phyloP scores from a whole-genome alignment of 1,140 invertebrate genomes.

The Trichomalopsis sarcophagae region DNA sequence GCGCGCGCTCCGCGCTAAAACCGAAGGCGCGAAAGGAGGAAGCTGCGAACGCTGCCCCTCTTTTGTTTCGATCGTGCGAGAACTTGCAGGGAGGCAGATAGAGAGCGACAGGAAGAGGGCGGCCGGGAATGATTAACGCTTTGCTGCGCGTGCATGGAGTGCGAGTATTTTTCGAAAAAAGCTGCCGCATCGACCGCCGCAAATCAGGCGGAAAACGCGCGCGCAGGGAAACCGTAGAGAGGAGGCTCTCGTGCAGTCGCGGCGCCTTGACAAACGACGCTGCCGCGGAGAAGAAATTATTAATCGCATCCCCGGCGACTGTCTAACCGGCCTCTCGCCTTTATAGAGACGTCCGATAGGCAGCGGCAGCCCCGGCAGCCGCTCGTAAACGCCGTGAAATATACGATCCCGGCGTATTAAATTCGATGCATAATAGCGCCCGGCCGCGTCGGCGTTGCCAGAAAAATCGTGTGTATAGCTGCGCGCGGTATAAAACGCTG shows the following conservation, averaged over 20 bases:
- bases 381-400: constrained; percentile 43
- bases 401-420: constrained; percentile 45
- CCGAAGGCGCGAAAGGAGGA: constrained; percentile 3
- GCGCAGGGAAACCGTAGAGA: background rate
- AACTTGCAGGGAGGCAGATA: background rate
- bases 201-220: background rate
- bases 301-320: constrained; percentile 8
- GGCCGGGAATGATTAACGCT: constrained; percentile 33
- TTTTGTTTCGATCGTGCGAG: background rate
- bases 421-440: constrained; percentile 43
- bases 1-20: background rate
- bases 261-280: background rate
- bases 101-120: background rate
- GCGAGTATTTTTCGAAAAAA: background rate
- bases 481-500: constrained; percentile 4
- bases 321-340: background rate
- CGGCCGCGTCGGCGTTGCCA: constrained; percentile 37
- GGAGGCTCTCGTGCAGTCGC: no score
- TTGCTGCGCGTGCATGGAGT: background rate
- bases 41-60: background rate
- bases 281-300: constrained; percentile 6
- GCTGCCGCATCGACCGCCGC: background rate
- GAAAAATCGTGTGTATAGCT: background rate
- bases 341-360: constrained; percentile 28
- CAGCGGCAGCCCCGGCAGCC: background rate